A percentile compares a stretch with the other conserved stretches of the same genome.
Conservation (phyloP, 2,113 vertebrate species). For the Gila orcuttii region DNA sequence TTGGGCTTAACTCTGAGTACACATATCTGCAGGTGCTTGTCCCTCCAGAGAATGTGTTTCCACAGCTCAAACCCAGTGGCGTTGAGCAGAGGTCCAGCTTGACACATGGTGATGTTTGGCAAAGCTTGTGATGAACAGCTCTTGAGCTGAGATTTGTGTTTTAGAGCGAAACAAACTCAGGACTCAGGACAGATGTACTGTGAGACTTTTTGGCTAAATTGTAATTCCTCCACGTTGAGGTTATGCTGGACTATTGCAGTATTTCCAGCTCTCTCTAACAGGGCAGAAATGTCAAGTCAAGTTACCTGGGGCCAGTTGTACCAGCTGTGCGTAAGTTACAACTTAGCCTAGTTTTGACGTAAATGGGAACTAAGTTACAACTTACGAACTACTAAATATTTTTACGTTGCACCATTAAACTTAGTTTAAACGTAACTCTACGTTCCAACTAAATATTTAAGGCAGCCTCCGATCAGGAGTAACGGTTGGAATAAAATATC, state of each 20-base stretch:
- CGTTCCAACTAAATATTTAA: no score
- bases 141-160: neutral
- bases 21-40: neutral
- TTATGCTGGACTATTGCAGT: neutral
- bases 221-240: neutral
- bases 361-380: no score
- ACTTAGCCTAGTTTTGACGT: no score
- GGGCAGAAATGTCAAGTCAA: neutral
- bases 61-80: neutral
- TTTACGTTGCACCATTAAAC: no score
- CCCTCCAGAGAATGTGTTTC: neutral
- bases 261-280: neutral
- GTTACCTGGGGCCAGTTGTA: no score
- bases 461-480: no score
- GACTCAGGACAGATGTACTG: neutral
- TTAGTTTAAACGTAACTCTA: no score
- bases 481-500: no score
- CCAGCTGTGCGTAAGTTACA: no score
- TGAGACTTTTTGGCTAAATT: neutral
- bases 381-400: no score
- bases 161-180: neutral
- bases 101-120: neutral
- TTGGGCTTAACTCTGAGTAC: neutral
- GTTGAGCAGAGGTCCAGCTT: neutral
- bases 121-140: neutral